Conservation (phyloP, 2,797 vertebrate species). For the Molossus alvarezi region DNA sequence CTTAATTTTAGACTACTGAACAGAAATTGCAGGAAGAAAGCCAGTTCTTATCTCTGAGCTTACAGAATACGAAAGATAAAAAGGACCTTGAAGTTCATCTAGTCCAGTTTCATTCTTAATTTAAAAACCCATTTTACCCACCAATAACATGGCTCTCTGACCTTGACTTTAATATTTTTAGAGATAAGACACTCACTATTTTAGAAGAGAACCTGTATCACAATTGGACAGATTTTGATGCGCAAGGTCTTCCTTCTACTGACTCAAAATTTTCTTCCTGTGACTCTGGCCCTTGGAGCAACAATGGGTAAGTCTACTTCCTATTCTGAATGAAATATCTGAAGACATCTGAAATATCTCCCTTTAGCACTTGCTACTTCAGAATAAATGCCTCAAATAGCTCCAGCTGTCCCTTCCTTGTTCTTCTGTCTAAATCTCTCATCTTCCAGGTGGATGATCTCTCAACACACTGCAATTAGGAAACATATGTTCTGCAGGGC, state of each 20-base stretch:
- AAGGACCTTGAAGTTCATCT: slow-evolving; percentile 73
- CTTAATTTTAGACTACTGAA: slow-evolving; percentile 74
- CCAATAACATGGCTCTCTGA: slow-evolving; percentile 60
- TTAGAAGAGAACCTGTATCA: slow-evolving; percentile 64
- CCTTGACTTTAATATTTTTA: slow-evolving; percentile 80
- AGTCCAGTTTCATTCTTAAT: slow-evolving; percentile 69
- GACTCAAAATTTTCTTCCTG: slow-evolving; percentile 80
- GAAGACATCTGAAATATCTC: slow-evolving; percentile 64
- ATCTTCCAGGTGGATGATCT: slow-evolving; percentile 36
- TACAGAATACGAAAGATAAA: slow-evolving; percentile 77
- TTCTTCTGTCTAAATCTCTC: neutral
- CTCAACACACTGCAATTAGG: slow-evolving; percentile 24
- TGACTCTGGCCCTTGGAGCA: slow-evolving; percentile 65
- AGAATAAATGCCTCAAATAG: slow-evolving; percentile 37
- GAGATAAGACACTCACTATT: slow-evolving; percentile 67
- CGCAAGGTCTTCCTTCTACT: slow-evolving; percentile 79
- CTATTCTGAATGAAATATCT: slow-evolving; percentile 70
- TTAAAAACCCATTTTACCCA: slow-evolving; percentile 70
- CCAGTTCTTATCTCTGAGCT: slow-evolving; percentile 74
- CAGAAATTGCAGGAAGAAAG: slow-evolving; percentile 71
- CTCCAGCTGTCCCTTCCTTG: neutral
- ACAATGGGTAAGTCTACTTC: slow-evolving; percentile 54
- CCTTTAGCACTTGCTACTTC: neutral
- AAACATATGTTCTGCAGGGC: slow-evolving; percentile 43
- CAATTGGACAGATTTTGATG: slow-evolving; percentile 77